Percentiles rank a stretch among this genome's conserved stretches.
phyloP scores from a whole-genome alignment of 2,888 invertebrate genomes.

The Artemia sp. region DNA sequence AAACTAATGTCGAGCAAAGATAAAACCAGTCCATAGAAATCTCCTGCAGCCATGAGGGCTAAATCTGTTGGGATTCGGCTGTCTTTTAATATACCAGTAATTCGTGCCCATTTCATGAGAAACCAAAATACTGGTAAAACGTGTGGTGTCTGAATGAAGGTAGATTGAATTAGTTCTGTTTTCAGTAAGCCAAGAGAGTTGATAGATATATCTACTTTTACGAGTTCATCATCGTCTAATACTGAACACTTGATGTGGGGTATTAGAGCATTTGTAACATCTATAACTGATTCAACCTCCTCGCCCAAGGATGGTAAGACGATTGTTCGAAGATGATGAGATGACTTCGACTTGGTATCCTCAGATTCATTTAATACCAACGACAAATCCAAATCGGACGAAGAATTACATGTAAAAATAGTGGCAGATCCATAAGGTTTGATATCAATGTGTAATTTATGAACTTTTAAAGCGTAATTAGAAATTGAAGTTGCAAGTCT shows the following conservation, averaged over 20 bases:
- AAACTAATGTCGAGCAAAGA: background rate
- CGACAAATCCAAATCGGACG: constrained; percentile 16
- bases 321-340: background rate
- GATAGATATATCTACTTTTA: constrained; percentile 12
- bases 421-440: constrained; percentile 17
- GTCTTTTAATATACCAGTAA: constrained; percentile 14
- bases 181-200: background rate
- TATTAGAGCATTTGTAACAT: background rate
- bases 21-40: constrained; percentile 18
- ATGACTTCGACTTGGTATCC: background rate
- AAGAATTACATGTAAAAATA: constrained; percentile 5
- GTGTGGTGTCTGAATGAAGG: background rate
- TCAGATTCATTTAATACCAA: no score
- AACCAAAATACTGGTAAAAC: constrained; percentile 13
- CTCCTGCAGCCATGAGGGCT: constrained; percentile 15
- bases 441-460: no score
- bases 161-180: constrained; percentile 13
- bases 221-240: background rate
- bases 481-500: background rate
- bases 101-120: constrained; percentile 12
- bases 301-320: constrained; percentile 4
- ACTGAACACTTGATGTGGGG: constrained; percentile 10
- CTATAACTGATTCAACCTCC: background rate
- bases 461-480: no score
- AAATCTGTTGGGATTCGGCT: constrained; percentile 13